Base-by-base conservation (phyloP, 92 coral and sea anemone genomes). In the Phymanthus crucifer region DNA sequence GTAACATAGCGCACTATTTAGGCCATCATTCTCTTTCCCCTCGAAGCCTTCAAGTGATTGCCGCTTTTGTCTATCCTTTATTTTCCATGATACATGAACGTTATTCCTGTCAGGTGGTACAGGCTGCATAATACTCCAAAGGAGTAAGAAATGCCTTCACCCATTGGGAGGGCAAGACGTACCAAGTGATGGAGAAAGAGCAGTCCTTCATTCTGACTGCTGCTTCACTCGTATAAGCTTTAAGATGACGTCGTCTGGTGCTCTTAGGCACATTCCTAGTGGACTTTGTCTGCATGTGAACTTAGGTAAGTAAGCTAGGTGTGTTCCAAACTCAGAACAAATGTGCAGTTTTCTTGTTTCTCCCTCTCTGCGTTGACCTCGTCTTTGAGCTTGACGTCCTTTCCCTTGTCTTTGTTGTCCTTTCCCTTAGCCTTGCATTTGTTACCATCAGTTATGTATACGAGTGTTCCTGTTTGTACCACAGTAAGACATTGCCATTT, bases 181-280 rank as follows among this genome's bases (percentile, higher is more conserved):
- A 7, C 81, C 83, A 1, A 33, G 46, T 27, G 65, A 74, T 18
- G 86, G 85, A 36, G 76, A 84, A 33, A 13, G 66, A 19, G 58
- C 84, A 1, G 88, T 88, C 38, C 76, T 88, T 56, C 88, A 88
- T 76, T 61, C 82, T 7, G 91, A 88, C 66, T 88, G 91, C 45
- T 79, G 88, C 57, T 21, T n/a, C 18, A 19, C 47, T 24, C 82
- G 89, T 37, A 74, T 88, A 57, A 54, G 34, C 31, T 88, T 88
- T 77, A 79, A 29, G 32, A 74, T 88, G 91, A 78, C 75, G 45
- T 73, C 34, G 8, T 76, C 57, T 37, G 74, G 83, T 38, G 71
- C 45, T 26, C 54, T 88, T 21, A 69, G 58, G 72, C 91, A 88
- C 50, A 69, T 75, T 40, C 50, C 75, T 19, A 88, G 91, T 75